Conservation (phyloP, 2,888 invertebrate genomes). For the Leptinotarsa juncta region DNA sequence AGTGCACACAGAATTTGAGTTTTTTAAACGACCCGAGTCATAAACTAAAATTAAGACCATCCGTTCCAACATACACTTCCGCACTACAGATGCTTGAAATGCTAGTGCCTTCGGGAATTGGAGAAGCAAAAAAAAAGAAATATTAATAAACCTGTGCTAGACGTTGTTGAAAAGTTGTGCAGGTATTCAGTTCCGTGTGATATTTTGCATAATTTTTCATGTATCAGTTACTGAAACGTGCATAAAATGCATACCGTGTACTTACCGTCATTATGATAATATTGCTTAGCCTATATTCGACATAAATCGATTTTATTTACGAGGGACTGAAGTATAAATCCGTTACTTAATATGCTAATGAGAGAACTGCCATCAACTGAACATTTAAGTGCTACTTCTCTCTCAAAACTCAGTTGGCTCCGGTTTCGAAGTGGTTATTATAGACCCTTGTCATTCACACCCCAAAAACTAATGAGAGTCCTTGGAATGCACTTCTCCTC, state of each 20-base stretch:
- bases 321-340: not conserved
- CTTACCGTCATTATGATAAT: constrained; percentile 14
- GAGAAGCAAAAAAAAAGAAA: not conserved
- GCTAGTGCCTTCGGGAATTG: not conserved
- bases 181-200: constrained; percentile 11
- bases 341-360: not conserved
- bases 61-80: not conserved
- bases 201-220: constrained; percentile 10
- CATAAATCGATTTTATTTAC: not conserved
- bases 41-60: too few species aligned
- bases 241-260: not conserved
- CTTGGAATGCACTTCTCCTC: not conserved
- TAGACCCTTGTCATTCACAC: not conserved
- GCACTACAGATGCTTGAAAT: not conserved
- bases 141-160: too few species aligned
- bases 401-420: not conserved
- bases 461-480: not conserved
- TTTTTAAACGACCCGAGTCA: too few species aligned
- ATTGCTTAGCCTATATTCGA: not conserved
- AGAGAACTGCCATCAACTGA: not conserved
- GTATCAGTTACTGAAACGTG: not conserved
- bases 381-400: not conserved
- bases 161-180: not conserved
- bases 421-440: not conserved
- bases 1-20: too few species aligned